Evolutionary conservation across 2,797 vertebrate genomes (phyloP), one percentile per base, ranked within the genome.

Genomic region (Clarias pachynema): DNA sequence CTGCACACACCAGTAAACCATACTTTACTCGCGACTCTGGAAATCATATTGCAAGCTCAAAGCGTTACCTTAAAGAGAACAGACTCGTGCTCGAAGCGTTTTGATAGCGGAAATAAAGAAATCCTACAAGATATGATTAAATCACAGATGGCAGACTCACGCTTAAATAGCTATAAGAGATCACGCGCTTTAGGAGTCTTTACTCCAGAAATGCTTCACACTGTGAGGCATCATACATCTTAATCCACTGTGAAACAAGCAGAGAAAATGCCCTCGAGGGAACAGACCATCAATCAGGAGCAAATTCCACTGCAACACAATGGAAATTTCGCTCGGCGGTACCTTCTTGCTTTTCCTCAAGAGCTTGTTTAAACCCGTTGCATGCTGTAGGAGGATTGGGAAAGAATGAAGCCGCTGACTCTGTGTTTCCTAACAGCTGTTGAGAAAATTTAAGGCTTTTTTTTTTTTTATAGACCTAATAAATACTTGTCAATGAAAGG

Each of bases 301-400:
- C 31, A 77, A 90, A 94, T 92, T 92, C 91, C 92, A 86, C 69
- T 66, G 86, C 91, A 91, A 93, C 91, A 93, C 93, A 93, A 94
- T 92, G 92, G 91, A 94, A 94, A 93, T 86, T 91, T 87, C 90
- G 62, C 83, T 88, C 85, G 44, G 0, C 29, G 80, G 15, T 37
- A 82, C 81, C 65, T 89, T 90, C 87, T 31, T 79, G 66, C 73
- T 65, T 81, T 56, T 93, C 89, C 93, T 93, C 79, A 90, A 85
- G 84, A 90, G 85, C 93, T 89, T 92, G 90, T 91, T 75, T 0
- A 87, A 86, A 88, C 86, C 37, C 26, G 60, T 26, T 53, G 8
- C 7, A 26, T 63, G 78, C 59, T 81, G 53, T 29, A 86, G 60
- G 82, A 63, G 74, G 56, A 78, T 31, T 68, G 86, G 68, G 77